Evolutionary conservation across 2,888 invertebrate genomes (phyloP).

Genomic region (Eueremaeus valkanovi): DNA sequence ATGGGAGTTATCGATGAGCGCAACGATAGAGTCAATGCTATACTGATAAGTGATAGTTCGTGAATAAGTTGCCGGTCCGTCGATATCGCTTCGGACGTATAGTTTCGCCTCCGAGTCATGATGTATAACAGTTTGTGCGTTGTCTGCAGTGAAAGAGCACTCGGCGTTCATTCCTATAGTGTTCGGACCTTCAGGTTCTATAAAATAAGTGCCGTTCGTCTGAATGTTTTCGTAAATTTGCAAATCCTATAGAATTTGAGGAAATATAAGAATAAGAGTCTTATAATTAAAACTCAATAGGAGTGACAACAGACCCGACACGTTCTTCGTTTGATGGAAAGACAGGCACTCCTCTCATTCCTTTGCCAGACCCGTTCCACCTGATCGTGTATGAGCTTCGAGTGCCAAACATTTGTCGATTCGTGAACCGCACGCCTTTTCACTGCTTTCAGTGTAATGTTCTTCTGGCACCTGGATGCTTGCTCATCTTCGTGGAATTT

Average conservation of each 20-base stretch:
- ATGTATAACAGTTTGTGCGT: conserved; percentile 47
- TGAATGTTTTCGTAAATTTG: conserved; percentile 44
- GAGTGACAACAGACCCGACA: conserved; percentile 46
- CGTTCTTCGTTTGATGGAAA: conserved; percentile 38
- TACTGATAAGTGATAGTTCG: conserved; percentile 47
- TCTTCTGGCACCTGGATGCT: conserved; percentile 43
- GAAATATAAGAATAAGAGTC: background rate
- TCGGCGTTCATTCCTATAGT: conserved; percentile 47
- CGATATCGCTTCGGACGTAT: conserved; percentile 46
- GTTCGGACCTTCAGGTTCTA: conserved; percentile 47
- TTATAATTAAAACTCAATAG: conserved; percentile 3
- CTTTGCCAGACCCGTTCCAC: conserved; percentile 11
- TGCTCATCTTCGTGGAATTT: conserved; percentile 50
- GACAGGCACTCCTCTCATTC: conserved; percentile 11
- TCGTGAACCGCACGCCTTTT: background rate
- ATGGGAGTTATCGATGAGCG: conserved; percentile 43
- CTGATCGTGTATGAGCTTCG: conserved; percentile 20
- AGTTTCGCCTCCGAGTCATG: conserved; percentile 48
- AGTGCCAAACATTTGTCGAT: background rate
- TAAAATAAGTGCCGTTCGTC: conserved; percentile 46
- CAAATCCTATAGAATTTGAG: conserved; percentile 21
- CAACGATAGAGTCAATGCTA: conserved; percentile 35
- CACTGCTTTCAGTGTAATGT: background rate
- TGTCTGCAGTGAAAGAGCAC: conserved; percentile 44
- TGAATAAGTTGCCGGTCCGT: conserved; percentile 47